Evolutionary conservation across 2,113 vertebrate genomes (phyloP).

Genomic region (Polypterus senegalus): DNA sequence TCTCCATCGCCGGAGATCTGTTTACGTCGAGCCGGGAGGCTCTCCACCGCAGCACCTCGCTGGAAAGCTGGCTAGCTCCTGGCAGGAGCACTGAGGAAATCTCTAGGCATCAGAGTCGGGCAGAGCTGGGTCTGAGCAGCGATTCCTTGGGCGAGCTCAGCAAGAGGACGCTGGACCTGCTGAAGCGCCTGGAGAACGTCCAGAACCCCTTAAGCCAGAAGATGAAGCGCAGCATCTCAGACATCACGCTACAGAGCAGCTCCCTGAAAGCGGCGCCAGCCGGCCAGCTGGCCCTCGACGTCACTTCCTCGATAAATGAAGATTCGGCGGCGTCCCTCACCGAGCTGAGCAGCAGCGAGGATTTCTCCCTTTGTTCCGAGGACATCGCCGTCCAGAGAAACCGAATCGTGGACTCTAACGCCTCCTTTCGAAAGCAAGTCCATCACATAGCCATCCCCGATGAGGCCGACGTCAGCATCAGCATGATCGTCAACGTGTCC

Average conservation of each 20-base stretch:
- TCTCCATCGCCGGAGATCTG: slow-evolving; percentile 68
- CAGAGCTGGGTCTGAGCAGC: slow-evolving; percentile 51
- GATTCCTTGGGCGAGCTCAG: slow-evolving; percentile 78
- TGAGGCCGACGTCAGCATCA: slow-evolving; percentile 78
- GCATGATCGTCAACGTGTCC: slow-evolving; percentile 95
- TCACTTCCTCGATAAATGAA: slow-evolving; percentile 67
- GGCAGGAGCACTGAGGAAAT: slow-evolving; percentile 60
- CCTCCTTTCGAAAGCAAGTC: slow-evolving; percentile 60
- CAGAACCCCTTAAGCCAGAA: slow-evolving; percentile 69
- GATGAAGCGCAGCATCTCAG: slow-evolving; percentile 89
- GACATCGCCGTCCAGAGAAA: slow-evolving; percentile 67
- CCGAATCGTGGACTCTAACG: slow-evolving; percentile 61
- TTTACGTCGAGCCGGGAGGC: slow-evolving; percentile 62
- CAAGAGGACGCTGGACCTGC: slow-evolving; percentile 81
- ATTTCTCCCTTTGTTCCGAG: slow-evolving; percentile 80
- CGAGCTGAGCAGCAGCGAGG: slow-evolving; percentile 82
- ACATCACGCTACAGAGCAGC: slow-evolving; percentile 71
- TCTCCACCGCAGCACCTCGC: slow-evolving; percentile 73
- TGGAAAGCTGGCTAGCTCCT: slow-evolving; percentile 75
- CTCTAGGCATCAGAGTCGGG: slow-evolving; percentile 64
- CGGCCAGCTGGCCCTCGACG: slow-evolving; percentile 41
- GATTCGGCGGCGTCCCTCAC: slow-evolving; percentile 76
- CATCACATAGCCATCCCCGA: slow-evolving; percentile 51
- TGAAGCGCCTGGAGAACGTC: slow-evolving; percentile 87
- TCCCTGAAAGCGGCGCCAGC: slow-evolving; percentile 55